Conservation (phyloP, 1,140 invertebrate species). For the Pachyrhynchus sulphureomaculatus region DNA sequence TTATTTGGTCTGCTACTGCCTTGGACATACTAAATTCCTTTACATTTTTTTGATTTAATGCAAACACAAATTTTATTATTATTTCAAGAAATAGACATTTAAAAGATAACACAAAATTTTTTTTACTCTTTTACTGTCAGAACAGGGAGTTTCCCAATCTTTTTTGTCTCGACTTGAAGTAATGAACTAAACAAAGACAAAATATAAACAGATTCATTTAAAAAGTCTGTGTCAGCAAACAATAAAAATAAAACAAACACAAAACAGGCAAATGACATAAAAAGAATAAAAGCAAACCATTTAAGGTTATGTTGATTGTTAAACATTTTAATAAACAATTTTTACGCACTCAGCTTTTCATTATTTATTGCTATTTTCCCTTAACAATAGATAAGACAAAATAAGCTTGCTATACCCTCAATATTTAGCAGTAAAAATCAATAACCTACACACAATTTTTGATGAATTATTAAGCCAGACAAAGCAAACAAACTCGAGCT, state of each 20-base stretch:
- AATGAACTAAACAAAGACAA: not conserved
- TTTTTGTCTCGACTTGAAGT: too few relatives aligned
- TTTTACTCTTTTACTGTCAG: too few relatives aligned
- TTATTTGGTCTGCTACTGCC: too few relatives aligned
- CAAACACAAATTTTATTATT: too few relatives aligned
- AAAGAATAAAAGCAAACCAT: not conserved
- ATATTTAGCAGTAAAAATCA: constrained; percentile 7
- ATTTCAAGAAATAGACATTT: too few relatives aligned
- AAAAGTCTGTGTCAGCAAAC: not conserved
- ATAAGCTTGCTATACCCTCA: not conserved
- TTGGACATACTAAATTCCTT: too few relatives aligned
- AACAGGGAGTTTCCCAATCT: too few relatives aligned
- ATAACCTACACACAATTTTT: not conserved
- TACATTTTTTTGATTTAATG: too few relatives aligned
- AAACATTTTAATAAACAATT: too few relatives aligned
- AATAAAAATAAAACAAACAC: not conserved
- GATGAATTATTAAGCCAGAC: not conserved
- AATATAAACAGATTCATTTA: not conserved
- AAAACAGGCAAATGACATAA: not conserved
- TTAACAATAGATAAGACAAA: not conserved
- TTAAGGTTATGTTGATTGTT: too few relatives aligned
- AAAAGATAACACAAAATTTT: too few relatives aligned
- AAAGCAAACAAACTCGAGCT: constrained; percentile 1
- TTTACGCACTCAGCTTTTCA: too few relatives aligned
- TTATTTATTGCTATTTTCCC: not conserved